A percentile compares a stretch with the other conserved stretches of the same genome.
Evolutionary conservation across 2,888 invertebrate genomes (phyloP).

Genomic region (Eurytoma californica): DNA sequence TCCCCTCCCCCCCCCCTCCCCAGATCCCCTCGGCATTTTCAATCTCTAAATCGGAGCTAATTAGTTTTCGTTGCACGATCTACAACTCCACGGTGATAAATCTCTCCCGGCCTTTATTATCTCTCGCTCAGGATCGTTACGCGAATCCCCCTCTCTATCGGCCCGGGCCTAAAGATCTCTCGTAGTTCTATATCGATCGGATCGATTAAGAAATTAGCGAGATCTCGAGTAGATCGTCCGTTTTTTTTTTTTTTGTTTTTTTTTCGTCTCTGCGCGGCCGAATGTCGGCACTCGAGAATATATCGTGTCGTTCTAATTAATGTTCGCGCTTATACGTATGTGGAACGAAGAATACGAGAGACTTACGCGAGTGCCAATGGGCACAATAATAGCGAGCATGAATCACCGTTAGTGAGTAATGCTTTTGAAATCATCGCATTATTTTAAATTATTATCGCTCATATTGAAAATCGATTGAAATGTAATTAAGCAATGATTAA

Average conservation of each 20-base stretch:
- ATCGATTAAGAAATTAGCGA: background rate
- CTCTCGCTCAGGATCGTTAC: background rate
- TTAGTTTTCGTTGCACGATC: background rate
- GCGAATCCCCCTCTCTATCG: background rate
- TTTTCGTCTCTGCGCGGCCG: too few species aligned
- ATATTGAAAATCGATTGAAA: constrained; percentile 22
- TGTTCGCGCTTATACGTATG: background rate
- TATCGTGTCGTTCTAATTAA: background rate
- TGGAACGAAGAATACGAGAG: background rate
- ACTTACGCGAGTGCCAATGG: background rate
- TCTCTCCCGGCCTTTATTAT: background rate
- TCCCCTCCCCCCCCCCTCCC: background rate
- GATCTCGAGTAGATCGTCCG: background rate
- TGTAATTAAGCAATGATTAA: constrained; percentile 32
- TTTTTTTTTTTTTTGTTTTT: too few species aligned
- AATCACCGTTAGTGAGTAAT: constrained; percentile 3
- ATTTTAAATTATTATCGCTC: constrained; percentile 17
- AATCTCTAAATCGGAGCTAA: constrained; percentile 5
- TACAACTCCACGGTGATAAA: background rate
- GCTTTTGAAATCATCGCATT: background rate
- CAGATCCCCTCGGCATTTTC: background rate
- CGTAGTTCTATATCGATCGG: too few species aligned
- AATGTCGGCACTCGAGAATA: background rate
- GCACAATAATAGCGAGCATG: constrained; percentile 3
- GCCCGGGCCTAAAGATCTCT: too few species aligned